phyloP scores from a whole-genome alignment of 2,888 invertebrate genomes.

The Melanostoma mellinum region DNA sequence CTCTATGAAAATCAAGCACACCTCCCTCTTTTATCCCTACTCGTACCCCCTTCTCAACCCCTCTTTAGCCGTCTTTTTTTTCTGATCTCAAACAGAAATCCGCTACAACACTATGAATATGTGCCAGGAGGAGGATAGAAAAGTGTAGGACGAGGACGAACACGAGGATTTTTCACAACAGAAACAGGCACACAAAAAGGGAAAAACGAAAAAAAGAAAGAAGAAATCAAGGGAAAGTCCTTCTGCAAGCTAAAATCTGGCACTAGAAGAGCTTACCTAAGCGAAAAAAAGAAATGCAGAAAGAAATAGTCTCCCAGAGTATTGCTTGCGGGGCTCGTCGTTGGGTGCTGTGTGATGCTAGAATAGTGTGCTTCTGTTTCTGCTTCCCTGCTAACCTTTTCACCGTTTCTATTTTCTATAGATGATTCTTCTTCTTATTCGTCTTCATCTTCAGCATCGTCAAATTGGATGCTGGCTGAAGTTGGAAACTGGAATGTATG shows the following conservation, averaged over 20 bases:
- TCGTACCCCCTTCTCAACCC: slow-evolving; percentile 11
- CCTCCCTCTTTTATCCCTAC: slow-evolving; percentile 16
- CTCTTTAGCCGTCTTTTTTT: not conserved
- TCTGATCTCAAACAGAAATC: slow-evolving; percentile 47
- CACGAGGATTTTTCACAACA: slow-evolving; percentile 59
- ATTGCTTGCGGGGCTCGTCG: slow-evolving; percentile 20
- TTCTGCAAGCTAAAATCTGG: slow-evolving; percentile 70
- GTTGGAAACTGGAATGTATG: slow-evolving; percentile 41
- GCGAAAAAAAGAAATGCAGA: slow-evolving; percentile 35
- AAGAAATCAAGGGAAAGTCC: slow-evolving; percentile 67
- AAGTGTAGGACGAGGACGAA: slow-evolving; percentile 45
- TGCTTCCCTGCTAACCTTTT: slow-evolving; percentile 63
- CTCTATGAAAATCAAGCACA: slow-evolving; percentile 69
- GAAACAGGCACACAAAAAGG: slow-evolving; percentile 35
- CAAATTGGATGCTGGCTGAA: slow-evolving; percentile 41
- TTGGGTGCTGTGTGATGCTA: slow-evolving; percentile 5
- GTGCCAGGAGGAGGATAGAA: slow-evolving; percentile 42
- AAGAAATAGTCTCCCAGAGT: slow-evolving; percentile 20
- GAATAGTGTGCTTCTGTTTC: slow-evolving; percentile 47
- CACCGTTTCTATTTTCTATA: slow-evolving; percentile 23
- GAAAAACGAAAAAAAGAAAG: slow-evolving; percentile 18
- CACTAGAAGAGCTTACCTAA: slow-evolving; percentile 72
- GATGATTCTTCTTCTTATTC: not conserved
- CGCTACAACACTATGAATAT: slow-evolving; percentile 57
- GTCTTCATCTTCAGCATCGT: slow-evolving; percentile 34